Base-by-base conservation (phyloP, 2,797 vertebrate species). In the Etheostoma nigrum region DNA sequence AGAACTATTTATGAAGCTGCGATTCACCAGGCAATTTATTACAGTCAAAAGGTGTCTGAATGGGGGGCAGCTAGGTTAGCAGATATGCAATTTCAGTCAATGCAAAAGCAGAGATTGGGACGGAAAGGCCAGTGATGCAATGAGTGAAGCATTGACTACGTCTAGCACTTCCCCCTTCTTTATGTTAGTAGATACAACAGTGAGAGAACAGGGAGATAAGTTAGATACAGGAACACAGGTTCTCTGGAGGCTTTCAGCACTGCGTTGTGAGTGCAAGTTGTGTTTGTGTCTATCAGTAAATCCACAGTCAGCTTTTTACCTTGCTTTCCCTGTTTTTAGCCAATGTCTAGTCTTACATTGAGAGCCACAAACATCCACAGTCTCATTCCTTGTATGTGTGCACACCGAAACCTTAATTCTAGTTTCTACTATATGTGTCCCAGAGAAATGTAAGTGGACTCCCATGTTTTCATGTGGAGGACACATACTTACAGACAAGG, bases 11-110 rank as follows among this genome's bases (percentile, higher is more conserved):
- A 89, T 90, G 92, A 89, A 90, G 81, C 77, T 25, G 76, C 86
- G 82, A 92, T 89, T 93, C 92, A 84, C 85, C 76, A 92, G 89
- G 90, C 92, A 94, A 94, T 95, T 95, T 94, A 93, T 92, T 92
- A 89, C 86, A 92, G 91, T 92, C 89, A 91, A 94, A 92, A 90
- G 91, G 83, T 84, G 85, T 89, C 84, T 89, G 90, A 92, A 86
- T 77, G 76, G 85, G 68, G 92, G 90, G 85, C 86, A 86, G 82
- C 30, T 62, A 74, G 92, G 93, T 93, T 91, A 92, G 84, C 78
- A 90, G 88, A 92, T 90, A 93, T 93, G 92, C 92, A 90, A 93
- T 94, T 94, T 92, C 87, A 93, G 78, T 90, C 91, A 83, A 88
- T 85, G 79, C 81, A 85, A 84, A 90, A 87, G 82, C 79, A 82